phyloP scores from a whole-genome alignment of 2,113 vertebrate genomes.

The Pipa parva region DNA sequence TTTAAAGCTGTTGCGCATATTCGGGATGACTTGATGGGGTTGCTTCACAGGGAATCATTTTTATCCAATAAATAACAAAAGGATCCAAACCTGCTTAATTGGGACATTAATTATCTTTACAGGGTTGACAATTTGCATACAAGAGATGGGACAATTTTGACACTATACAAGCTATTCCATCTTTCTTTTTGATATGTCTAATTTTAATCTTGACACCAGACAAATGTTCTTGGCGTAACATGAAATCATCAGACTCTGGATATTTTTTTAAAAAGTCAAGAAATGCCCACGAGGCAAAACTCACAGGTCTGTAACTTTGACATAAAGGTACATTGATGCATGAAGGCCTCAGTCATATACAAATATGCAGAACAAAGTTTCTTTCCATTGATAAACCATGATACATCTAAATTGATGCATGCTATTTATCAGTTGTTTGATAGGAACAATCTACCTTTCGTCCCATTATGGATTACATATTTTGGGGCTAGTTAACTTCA shows the following conservation, averaged over 20 bases:
- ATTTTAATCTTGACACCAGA: slow-evolving; percentile 40
- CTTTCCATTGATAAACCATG: too few relatives aligned
- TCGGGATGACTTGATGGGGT: slow-evolving; percentile 35
- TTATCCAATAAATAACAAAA: slow-evolving; percentile 42
- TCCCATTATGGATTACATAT: too few relatives aligned
- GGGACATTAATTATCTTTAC: slow-evolving; percentile 43
- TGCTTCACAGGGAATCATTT: slow-evolving; percentile 44
- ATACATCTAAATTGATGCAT: too few relatives aligned
- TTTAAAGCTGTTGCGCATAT: slow-evolving; percentile 43
- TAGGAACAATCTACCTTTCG: too few relatives aligned
- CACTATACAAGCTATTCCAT: slow-evolving; percentile 30
- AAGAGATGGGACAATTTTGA: slow-evolving; percentile 33
- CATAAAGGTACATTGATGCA: not conserved
- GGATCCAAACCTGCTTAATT: slow-evolving; percentile 41
- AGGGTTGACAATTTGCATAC: slow-evolving; percentile 37
- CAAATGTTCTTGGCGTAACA: slow-evolving; percentile 29
- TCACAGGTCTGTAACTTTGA: not conserved
- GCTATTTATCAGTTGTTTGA: too few relatives aligned
- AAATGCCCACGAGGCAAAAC: slow-evolving; percentile 27
- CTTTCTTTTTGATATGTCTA: slow-evolving; percentile 39
- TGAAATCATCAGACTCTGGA: slow-evolving; percentile 16
- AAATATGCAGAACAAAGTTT: too few relatives aligned
- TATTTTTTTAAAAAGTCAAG: slow-evolving; percentile 14
- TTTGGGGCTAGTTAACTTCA: too few relatives aligned
- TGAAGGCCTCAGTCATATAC: not conserved